phyloP scores from a whole-genome alignment of 2,888 invertebrate genomes.

The Sminthurides aquaticus region DNA sequence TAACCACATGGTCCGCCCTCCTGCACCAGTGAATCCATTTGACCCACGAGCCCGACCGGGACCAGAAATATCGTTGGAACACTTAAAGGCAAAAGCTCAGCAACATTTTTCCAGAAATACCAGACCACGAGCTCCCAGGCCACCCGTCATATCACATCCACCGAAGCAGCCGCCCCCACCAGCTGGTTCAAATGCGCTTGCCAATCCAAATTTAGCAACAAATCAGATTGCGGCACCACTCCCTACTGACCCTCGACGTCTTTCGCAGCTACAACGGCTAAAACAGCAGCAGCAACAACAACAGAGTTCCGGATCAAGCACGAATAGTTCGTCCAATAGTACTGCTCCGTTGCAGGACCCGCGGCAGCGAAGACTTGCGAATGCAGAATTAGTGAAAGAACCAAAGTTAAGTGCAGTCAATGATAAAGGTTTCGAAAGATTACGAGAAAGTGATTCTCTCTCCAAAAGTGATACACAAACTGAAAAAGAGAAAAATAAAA shows the following conservation, averaged over 20 bases:
- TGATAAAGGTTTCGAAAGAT: too few species aligned
- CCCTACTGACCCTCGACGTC: slow-evolving; percentile 22
- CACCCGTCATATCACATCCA: not conserved
- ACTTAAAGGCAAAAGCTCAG: slow-evolving; percentile 22
- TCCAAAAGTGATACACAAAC: too few species aligned
- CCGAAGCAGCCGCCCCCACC: not conserved
- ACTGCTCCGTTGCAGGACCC: not conserved
- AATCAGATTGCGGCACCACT: slow-evolving; percentile 27
- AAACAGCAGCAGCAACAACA: slow-evolving; percentile 14
- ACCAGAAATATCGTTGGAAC: not conserved
- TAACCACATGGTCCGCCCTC: not conserved
- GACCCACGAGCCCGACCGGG: not conserved
- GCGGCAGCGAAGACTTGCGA: not conserved
- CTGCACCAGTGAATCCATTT: slow-evolving; percentile 17
- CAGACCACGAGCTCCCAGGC: slow-evolving; percentile 12
- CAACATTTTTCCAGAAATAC: slow-evolving; percentile 21
- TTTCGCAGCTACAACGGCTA: slow-evolving; percentile 10
- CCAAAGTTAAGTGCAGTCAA: too few species aligned
- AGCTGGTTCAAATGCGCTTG: slow-evolving; percentile 13
- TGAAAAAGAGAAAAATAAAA: too few species aligned
- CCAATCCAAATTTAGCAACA: slow-evolving; percentile 20
- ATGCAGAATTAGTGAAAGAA: too few species aligned
- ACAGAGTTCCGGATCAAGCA: not conserved
- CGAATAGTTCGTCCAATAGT: not conserved
- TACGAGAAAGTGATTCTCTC: too few species aligned